Conservation (phyloP, 2,888 invertebrate genomes). For the Lucinisca nassula region DNA sequence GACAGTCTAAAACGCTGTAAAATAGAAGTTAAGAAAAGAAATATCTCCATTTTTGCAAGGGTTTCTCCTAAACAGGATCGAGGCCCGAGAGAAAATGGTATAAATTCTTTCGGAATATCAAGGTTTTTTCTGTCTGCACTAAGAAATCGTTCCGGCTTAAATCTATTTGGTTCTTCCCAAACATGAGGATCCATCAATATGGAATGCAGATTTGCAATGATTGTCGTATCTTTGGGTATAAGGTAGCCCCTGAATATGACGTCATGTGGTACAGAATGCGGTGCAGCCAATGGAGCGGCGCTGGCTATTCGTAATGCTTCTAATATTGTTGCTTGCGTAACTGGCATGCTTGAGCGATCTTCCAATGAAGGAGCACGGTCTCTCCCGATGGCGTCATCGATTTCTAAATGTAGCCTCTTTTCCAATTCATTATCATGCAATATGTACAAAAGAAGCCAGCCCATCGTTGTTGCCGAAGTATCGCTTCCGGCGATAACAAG, state of each 20-base stretch:
- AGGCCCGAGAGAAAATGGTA: conserved; percentile 60
- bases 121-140: conserved; percentile 25
- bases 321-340: conserved; percentile 55
- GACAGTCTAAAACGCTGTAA: conserved; percentile 44
- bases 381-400: conserved; percentile 48
- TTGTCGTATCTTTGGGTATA: conserved; percentile 59
- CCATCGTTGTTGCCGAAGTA: no score
- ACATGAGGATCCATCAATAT: conserved; percentile 49
- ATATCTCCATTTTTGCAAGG: conserved; percentile 66
- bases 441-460: no score
- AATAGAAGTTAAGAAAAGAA: conserved; percentile 58
- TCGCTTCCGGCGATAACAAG: no score
- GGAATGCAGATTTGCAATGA: conserved; percentile 55
- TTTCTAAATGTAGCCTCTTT: no score
- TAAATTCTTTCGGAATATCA: conserved; percentile 49
- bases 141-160: conserved; percentile 60
- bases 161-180: conserved; percentile 53
- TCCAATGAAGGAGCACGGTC: conserved; percentile 25
- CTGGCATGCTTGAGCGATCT: conserved; percentile 48
- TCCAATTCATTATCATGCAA: no score
- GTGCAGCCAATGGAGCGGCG: conserved; percentile 58
- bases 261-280: conserved; percentile 55
- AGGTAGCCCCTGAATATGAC: conserved; percentile 39
- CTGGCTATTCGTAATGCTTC: conserved; percentile 56
- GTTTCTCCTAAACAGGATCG: conserved; percentile 67